Evolutionary conservation across 1,140 invertebrate genomes (phyloP).

Genomic region (Drosophila obscura): DNA sequence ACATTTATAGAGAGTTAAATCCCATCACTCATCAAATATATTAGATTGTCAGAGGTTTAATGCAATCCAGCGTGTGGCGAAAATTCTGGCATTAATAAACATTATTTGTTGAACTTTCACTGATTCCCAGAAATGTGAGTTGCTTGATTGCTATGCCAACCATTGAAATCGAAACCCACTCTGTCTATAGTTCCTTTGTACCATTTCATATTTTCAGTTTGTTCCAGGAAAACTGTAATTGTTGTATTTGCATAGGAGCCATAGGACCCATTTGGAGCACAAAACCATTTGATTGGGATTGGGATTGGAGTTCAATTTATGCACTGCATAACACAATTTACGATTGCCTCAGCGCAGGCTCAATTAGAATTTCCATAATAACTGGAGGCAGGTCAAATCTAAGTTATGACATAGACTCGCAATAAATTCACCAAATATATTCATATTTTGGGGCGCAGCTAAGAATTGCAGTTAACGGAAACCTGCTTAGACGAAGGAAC

Average conservation of each 20-base stretch:
- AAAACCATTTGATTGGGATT: not conserved
- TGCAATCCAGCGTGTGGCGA: no score
- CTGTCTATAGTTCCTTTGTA: no score
- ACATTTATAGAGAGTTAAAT: no score
- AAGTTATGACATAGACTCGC: slow-evolving; percentile 50
- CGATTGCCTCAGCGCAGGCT: slow-evolving; percentile 21
- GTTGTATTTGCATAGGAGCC: slow-evolving; percentile 14
- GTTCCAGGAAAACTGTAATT: slow-evolving; percentile 12
- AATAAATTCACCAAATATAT: slow-evolving; percentile 37
- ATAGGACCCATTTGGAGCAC: not conserved
- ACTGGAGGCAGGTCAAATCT: slow-evolving; percentile 3
- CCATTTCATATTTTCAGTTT: not conserved
- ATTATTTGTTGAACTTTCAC: no score
- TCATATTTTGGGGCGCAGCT: slow-evolving; percentile 5
- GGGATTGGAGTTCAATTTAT: slow-evolving; percentile 24
- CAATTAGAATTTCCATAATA: slow-evolving; percentile 35
- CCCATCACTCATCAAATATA: no score
- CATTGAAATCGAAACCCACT: no score
- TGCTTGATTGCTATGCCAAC: no score
- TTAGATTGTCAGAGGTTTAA: no score
- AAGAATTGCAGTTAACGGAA: no score
- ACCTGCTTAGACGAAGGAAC: no score
- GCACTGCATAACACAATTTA: slow-evolving; percentile 47
- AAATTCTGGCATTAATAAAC: no score
- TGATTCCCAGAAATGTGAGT: no score